A percentile compares a stretch with the other conserved stretches of the same genome.
Conservation (phyloP, 2,888 invertebrate genomes). For the Hydrotaea cyrtoneurina region DNA sequence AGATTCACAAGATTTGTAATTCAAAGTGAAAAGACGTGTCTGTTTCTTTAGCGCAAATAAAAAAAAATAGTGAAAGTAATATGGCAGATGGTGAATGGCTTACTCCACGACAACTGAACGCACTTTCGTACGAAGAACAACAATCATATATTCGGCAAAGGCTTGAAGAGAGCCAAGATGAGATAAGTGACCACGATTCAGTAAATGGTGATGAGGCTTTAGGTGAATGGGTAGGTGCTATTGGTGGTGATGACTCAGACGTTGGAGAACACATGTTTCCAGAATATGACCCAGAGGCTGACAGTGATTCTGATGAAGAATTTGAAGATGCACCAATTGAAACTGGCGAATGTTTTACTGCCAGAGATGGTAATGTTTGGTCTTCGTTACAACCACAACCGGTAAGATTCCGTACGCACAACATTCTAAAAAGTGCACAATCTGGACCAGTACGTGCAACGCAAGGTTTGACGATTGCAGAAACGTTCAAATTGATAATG, state of each 20-base stretch:
- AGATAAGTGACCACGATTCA: no score
- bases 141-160: no score
- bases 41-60: no score
- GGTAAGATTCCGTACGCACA: conserved; percentile 38
- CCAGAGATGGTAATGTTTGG: conserved; percentile 47
- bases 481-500: conserved; percentile 40
- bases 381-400: conserved; percentile 41
- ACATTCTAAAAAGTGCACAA: conserved; percentile 40
- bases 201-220: no score
- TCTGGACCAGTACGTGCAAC: conserved; percentile 37
- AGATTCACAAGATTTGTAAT: no score
- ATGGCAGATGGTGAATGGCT: conserved; percentile 15
- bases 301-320: conserved; percentile 53
- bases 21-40: no score
- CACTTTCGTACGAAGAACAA: neutral
- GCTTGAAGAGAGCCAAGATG: no score
- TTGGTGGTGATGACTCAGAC: no score
- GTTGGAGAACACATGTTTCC: no score
- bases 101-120: conserved; percentile 29
- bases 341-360: conserved; percentile 44
- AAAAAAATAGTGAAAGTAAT: no score
- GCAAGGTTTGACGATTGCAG: conserved; percentile 33
- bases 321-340: conserved; percentile 42
- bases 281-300: no score
- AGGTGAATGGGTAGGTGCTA: no score